phyloP scores from a whole-genome alignment of 2,888 invertebrate species.

The Pimpla rufipes region DNA sequence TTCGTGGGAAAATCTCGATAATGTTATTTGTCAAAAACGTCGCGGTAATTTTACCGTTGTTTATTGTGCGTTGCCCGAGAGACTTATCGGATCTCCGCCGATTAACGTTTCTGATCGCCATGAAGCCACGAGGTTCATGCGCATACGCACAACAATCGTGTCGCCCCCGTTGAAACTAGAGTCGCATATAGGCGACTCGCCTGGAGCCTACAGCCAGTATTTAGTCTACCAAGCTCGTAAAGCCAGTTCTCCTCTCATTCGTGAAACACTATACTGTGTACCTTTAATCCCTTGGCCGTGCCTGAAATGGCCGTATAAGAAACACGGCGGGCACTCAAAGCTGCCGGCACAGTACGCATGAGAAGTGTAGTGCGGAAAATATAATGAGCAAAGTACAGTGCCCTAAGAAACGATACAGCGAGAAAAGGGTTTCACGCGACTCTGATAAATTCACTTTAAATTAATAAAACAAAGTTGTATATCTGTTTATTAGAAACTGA shows the following conservation, averaged over 20 bases:
- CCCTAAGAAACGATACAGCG: constrained; percentile 12
- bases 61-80: constrained; percentile 28
- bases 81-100: constrained; percentile 32
- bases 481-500: too few species aligned
- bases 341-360: not conserved
- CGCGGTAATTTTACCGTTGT: not conserved
- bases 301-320: not conserved
- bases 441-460: too few species aligned
- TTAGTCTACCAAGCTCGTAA: constrained; percentile 71
- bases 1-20: too few species aligned
- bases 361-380: constrained; percentile 30
- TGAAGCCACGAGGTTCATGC: constrained; percentile 41
- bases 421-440: too few species aligned
- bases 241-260: constrained; percentile 49
- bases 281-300: constrained; percentile 41
- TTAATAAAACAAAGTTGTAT: too few species aligned
- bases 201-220: constrained; percentile 54
- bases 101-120: constrained; percentile 24
- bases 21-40: not conserved
- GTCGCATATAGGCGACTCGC: constrained; percentile 3
- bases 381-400: constrained; percentile 18
- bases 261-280: constrained; percentile 27
- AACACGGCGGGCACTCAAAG: constrained; percentile 35
- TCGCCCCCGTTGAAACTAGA: constrained; percentile 55
- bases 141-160: constrained; percentile 7